These are phyloP conservation scores for Lomographa bimaculata DNA, from an alignment of 2,888 invertebrate species.

Conservation along the genomic window DNA sequence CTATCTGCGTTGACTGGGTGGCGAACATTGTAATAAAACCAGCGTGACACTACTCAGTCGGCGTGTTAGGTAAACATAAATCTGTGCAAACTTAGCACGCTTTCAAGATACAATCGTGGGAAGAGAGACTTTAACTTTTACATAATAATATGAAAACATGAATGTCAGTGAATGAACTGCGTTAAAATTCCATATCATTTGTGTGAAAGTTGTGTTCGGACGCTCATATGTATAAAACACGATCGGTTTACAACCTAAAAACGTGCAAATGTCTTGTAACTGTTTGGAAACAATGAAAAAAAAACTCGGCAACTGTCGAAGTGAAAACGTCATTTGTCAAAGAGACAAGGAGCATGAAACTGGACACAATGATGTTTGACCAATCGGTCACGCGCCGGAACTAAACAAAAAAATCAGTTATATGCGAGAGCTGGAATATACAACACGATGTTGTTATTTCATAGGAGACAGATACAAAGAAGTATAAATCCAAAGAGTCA, in stretches of 20 bases:
- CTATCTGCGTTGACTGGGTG: slow-evolving; percentile 25
- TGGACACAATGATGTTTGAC: slow-evolving; percentile 53
- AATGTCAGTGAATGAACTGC: slow-evolving; percentile 62
- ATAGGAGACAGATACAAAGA: too few relatives aligned
- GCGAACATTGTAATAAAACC: slow-evolving; percentile 35
- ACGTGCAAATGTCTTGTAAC: slow-evolving; percentile 23
- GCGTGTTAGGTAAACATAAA: slow-evolving; percentile 57
- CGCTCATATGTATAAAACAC: slow-evolving; percentile 22
- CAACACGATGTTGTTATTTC: too few relatives aligned
- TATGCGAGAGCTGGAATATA: slow-evolving; percentile 33
- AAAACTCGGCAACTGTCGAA: slow-evolving; percentile 34
- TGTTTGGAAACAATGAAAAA: slow-evolving; percentile 24
- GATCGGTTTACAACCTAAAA: slow-evolving; percentile 28
- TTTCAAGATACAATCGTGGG: slow-evolving; percentile 71
- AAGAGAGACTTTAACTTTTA: slow-evolving; percentile 65
- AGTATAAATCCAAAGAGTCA: too few relatives aligned
- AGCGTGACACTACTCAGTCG: slow-evolving; percentile 30
- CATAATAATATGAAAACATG: slow-evolving; percentile 68
- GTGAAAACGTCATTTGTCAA: slow-evolving; percentile 57
- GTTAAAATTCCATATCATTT: slow-evolving; percentile 49
- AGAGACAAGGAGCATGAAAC: slow-evolving; percentile 59
- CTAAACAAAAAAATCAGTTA: slow-evolving; percentile 46
- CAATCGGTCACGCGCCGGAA: slow-evolving; percentile 52
- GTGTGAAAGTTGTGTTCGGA: slow-evolving; percentile 46
- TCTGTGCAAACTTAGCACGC: slow-evolving; percentile 57